Base-by-base conservation (phyloP, 1,140 invertebrate genomes). In the Heliconius hewitsoni region DNA sequence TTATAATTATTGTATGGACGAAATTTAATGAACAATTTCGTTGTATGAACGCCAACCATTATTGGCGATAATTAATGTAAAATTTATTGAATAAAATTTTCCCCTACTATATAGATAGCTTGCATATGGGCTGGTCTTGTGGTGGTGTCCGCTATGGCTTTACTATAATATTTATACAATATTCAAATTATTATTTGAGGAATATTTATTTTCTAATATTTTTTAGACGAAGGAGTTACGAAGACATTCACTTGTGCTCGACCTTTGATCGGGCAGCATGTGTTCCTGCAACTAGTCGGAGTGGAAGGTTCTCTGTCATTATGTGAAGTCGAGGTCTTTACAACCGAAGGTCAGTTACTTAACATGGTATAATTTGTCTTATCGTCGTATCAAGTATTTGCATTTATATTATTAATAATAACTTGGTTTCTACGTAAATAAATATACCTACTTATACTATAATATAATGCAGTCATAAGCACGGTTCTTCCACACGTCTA, bases 311-410 rank as follows among this genome's bases (percentile, higher is more conserved):
- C 97, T 13, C 93, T 99, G 19, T 98, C 98, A 8, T 94, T 98
- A 1, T 98, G 98, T 89, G 98, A 99, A 95, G 98, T 98, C 2
- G 97, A 98, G 95, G 97, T 98, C 2, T 98, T 98, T 87, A 98
- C 97, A 3, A 98, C 97, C 19, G 97, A 98, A 93, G 97, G 97
- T 98, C 79, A 80, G 84, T 77, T 80, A 81, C 79, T 75, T 60
- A 74, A 73, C 50, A 74, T 57, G 8, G 76, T 39, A 60, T 37
- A 39, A 74, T 42, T n/a, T 76, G 8, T 66, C 37, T 55, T 16
- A 71, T 8, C 55, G 42, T 34, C 23, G 19, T 70, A n/a, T 72
- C 39, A 23, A 9, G 18, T 37, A 72, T 42, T n/a, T 50, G 34
- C 23, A 70, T 77, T 71, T 71, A 71, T 19, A 52, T 71, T 52